Conservation (phyloP, 2,797 vertebrate genomes). For the Enteromius paludinosus region DNA sequence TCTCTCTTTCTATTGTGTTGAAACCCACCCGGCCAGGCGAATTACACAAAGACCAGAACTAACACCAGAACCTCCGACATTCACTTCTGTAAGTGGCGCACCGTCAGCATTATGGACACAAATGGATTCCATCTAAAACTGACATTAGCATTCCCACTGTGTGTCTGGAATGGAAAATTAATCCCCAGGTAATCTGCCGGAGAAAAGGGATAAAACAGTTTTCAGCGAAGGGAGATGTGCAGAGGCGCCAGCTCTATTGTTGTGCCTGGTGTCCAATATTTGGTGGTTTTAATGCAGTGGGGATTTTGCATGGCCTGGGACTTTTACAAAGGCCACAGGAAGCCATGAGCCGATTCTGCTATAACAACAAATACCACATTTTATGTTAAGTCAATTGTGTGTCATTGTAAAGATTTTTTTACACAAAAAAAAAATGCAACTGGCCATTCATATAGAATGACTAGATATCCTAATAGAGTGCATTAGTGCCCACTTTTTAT, state of each 20-base stretch:
- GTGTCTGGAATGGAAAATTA: slow-evolving; percentile 49
- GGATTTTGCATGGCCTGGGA: slow-evolving; percentile 69
- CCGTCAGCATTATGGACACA: slow-evolving; percentile 49
- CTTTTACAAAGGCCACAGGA: slow-evolving; percentile 63
- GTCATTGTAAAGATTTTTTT: slow-evolving; percentile 74
- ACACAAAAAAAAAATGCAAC: slow-evolving; percentile 28
- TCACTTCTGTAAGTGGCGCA: slow-evolving; percentile 36
- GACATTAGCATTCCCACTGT: slow-evolving; percentile 57
- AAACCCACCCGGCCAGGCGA: slow-evolving; percentile 18
- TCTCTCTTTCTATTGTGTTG: slow-evolving; percentile 18
- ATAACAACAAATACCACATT: slow-evolving; percentile 71
- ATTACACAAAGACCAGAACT: slow-evolving; percentile 48
- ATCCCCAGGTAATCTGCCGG: slow-evolving; percentile 58
- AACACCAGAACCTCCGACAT: slow-evolving; percentile 43
- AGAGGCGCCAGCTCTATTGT: slow-evolving; percentile 67
- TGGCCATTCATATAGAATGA: not conserved
- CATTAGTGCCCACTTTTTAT: not conserved
- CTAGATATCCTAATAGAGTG: not conserved
- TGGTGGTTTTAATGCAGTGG: slow-evolving; percentile 67
- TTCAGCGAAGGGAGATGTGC: slow-evolving; percentile 48
- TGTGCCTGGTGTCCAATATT: slow-evolving; percentile 63
- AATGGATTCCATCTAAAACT: slow-evolving; percentile 39
- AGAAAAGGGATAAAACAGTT: slow-evolving; percentile 42
- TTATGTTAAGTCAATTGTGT: slow-evolving; percentile 64
- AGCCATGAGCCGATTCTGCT: slow-evolving; percentile 65